phyloP scores from a whole-genome alignment of 2,888 invertebrate species.

The Dasysyrphus tricinctus region DNA sequence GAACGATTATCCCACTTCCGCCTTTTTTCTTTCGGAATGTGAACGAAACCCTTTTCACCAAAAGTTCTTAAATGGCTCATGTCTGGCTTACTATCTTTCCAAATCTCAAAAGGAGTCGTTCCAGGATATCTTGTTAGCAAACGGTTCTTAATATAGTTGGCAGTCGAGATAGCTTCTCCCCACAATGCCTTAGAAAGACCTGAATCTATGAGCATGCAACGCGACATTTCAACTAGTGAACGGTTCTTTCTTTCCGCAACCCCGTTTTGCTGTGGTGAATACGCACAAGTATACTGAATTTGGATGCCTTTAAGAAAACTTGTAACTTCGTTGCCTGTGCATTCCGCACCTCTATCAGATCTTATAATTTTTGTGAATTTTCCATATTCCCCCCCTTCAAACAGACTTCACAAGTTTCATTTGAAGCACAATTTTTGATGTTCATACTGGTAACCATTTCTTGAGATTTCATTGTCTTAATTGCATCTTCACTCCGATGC shows the following conservation, averaged over 20 bases:
- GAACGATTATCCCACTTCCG: neutral
- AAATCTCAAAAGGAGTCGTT: neutral
- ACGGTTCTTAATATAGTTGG: neutral
- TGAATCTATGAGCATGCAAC: slow-evolving; percentile 2
- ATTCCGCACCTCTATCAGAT: neutral
- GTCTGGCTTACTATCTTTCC: neutral
- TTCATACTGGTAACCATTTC: neutral
- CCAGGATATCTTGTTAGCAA: neutral
- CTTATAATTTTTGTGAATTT: neutral
- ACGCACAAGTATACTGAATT: neutral
- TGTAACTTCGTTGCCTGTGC: neutral
- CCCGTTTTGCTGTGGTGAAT: slow-evolving; percentile 4
- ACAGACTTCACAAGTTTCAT: neutral
- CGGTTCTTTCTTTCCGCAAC: neutral
- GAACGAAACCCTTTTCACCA: no score
- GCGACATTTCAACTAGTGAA: neutral
- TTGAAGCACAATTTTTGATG: neutral
- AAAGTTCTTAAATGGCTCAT: neutral
- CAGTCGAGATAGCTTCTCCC: neutral
- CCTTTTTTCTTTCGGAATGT: no score
- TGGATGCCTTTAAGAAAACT: neutral
- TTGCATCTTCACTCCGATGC: neutral
- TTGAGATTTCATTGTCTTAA: neutral
- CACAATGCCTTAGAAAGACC: neutral
- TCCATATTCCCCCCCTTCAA: neutral